Percentiles rank a stretch among this genome's conserved stretches.
Evolutionary conservation across 2,888 invertebrate genomes (phyloP).

Genomic region (Napeogenes inachia): DNA sequence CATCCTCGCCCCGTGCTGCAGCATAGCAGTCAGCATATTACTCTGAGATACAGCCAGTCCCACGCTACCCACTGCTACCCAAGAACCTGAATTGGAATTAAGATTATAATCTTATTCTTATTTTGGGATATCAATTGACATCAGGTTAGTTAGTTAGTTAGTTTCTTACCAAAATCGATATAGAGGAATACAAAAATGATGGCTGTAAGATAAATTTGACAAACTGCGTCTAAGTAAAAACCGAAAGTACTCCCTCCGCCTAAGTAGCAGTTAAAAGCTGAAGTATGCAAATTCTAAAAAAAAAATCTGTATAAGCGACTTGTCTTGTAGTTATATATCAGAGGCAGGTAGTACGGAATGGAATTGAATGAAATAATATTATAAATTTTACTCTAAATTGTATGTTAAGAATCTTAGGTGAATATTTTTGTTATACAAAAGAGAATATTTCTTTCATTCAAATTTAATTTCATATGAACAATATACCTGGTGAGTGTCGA

Average conservation of each 20-base stretch:
- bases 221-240: slow-evolving; percentile 80
- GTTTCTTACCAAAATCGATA: slow-evolving; percentile 59
- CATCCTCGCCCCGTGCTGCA: slow-evolving; percentile 89
- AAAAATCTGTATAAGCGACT: slow-evolving; percentile 6
- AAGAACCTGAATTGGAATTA: slow-evolving; percentile 42
- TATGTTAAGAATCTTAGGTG: too few relatives aligned
- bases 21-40: slow-evolving; percentile 77
- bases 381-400: too few relatives aligned
- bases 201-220: slow-evolving; percentile 79
- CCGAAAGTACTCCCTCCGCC: slow-evolving; percentile 81
- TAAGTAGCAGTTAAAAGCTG: slow-evolving; percentile 82
- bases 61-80: slow-evolving; percentile 76
- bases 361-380: too few relatives aligned
- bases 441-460: too few relatives aligned
- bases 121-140: neutral
- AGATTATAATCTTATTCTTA: neutral
- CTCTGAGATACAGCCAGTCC: slow-evolving; percentile 82
- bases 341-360: too few relatives aligned
- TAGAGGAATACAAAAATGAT: slow-evolving; percentile 82
- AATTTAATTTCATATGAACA: neutral
- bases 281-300: slow-evolving; percentile 79
- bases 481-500: slow-evolving; percentile 76
- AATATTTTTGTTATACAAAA: too few relatives aligned
- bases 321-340: too few relatives aligned
- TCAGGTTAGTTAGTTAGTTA: neutral